Percentiles rank a stretch among this genome's conserved stretches.
phyloP scores from a whole-genome alignment of 2,113 vertebrate genomes.

The Periophthalmus modestus region DNA sequence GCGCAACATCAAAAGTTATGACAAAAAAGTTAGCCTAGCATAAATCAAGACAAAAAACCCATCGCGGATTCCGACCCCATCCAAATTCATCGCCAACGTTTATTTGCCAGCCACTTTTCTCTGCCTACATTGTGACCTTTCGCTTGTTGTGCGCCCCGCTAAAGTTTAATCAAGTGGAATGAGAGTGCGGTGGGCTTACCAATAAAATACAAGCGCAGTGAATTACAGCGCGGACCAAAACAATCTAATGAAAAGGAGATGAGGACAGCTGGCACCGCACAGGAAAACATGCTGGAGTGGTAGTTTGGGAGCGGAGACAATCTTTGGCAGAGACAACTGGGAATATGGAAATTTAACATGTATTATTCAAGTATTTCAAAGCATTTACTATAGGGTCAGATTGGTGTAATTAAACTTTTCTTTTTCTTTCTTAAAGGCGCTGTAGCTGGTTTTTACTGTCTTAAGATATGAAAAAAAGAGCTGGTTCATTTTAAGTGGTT shows the following conservation, averaged over 20 bases:
- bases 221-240: slow-evolving; percentile 53
- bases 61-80: neutral
- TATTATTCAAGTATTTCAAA: neutral
- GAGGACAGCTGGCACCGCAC: slow-evolving; percentile 32
- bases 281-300: slow-evolving; percentile 21
- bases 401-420: neutral
- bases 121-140: slow-evolving; percentile 46
- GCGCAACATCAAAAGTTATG: neutral
- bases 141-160: slow-evolving; percentile 39
- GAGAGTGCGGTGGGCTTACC: slow-evolving; percentile 36
- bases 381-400: neutral
- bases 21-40: neutral
- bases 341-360: slow-evolving; percentile 36
- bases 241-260: slow-evolving; percentile 40
- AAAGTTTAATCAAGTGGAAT: slow-evolving; percentile 51
- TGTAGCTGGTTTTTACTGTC: too few species aligned
- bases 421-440: neutral
- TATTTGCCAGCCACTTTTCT: slow-evolving; percentile 22
- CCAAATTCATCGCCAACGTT: slow-evolving; percentile 31
- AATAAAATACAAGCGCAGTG: slow-evolving; percentile 50
- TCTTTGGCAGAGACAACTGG: slow-evolving; percentile 40
- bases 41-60: neutral
- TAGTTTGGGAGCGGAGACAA: slow-evolving; percentile 6
- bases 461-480: too few species aligned
- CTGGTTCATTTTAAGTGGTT: too few species aligned